Conservation (phyloP, 2,888 invertebrate genomes). For the Thera obeliscata region DNA sequence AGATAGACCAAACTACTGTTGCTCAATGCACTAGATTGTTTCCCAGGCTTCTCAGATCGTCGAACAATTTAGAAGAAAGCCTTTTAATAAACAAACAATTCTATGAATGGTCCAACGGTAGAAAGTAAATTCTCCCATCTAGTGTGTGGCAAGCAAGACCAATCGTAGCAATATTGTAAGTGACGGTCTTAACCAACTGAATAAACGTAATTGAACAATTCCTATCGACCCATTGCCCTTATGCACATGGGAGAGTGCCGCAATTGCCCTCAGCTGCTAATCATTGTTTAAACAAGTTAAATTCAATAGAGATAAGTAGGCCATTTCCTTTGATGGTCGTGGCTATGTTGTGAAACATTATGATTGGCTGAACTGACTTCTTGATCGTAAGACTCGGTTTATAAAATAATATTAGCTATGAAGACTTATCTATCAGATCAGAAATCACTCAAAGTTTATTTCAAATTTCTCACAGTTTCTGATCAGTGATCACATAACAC, state of each 20-base stretch:
- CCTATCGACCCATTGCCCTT: conserved; percentile 80
- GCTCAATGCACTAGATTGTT: conserved; percentile 26
- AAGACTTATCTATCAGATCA: background rate
- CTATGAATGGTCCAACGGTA: conserved; percentile 43
- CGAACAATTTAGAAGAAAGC: conserved; percentile 35
- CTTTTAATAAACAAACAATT: conserved; percentile 35
- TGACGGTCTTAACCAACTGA: conserved; percentile 80
- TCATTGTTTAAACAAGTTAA: conserved; percentile 61
- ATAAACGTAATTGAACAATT: conserved; percentile 81
- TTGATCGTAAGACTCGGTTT: conserved; percentile 5
- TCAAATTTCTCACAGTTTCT: background rate
- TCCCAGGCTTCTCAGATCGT: conserved; percentile 33
- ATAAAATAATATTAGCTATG: background rate
- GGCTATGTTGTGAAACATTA: conserved; percentile 26
- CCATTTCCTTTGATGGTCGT: conserved; percentile 39
- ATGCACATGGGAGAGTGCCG: conserved; percentile 59
- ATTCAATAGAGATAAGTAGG: conserved; percentile 55
- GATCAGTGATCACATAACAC: background rate
- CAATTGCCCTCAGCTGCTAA: conserved; percentile 69
- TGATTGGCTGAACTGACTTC: conserved; percentile 20
- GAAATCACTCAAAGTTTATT: background rate
- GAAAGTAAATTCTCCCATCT: conserved; percentile 39
- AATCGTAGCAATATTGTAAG: conserved; percentile 71
- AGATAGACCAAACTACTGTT: conserved; percentile 22
- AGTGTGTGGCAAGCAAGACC: conserved; percentile 71